These are phyloP conservation scores for Hyles vespertilio DNA, from an alignment of 1,140 invertebrate species.

Conservation along the genomic window DNA sequence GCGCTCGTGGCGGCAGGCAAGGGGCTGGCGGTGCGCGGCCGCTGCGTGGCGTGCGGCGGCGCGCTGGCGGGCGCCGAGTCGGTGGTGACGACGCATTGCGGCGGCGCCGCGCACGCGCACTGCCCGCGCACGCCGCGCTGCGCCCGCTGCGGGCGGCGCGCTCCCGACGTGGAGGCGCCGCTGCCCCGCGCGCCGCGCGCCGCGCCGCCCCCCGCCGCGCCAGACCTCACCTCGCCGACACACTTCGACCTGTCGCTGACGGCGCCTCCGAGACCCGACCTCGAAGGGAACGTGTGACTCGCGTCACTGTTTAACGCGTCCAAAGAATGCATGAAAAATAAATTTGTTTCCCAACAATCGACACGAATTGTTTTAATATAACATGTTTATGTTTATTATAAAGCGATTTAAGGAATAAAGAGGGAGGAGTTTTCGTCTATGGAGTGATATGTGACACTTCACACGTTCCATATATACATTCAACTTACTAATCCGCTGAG, in stretches of 20 bases:
- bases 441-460: too few relatives aligned
- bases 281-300: slow-evolving; percentile 51
- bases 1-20: slow-evolving; percentile 37
- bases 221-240: slow-evolving; percentile 21
- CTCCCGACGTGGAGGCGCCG: slow-evolving; percentile 11
- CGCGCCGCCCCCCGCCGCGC: slow-evolving; percentile 20
- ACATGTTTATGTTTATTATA: too few relatives aligned
- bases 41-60: slow-evolving; percentile 34
- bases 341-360: too few relatives aligned
- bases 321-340: too few relatives aligned
- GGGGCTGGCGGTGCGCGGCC: slow-evolving; percentile 33
- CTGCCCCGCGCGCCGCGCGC: slow-evolving; percentile 19
- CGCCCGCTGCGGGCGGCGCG: slow-evolving; percentile 33
- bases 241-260: slow-evolving; percentile 45
- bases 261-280: slow-evolving; percentile 60
- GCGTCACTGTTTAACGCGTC: too few relatives aligned
- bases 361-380: too few relatives aligned
- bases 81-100: slow-evolving; percentile 38
- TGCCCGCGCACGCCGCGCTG: slow-evolving; percentile 32
- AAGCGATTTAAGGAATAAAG: too few relatives aligned
- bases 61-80: slow-evolving; percentile 24
- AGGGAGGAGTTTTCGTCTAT: too few relatives aligned
- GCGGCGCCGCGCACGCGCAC: slow-evolving; percentile 34
- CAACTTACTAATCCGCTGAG: too few relatives aligned
- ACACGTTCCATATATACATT: too few relatives aligned